Evolutionary conservation across 2,113 vertebrate genomes (phyloP), one percentile per base, ranked within the genome.

Genomic region (Tragelaphus strepsiceros): DNA sequence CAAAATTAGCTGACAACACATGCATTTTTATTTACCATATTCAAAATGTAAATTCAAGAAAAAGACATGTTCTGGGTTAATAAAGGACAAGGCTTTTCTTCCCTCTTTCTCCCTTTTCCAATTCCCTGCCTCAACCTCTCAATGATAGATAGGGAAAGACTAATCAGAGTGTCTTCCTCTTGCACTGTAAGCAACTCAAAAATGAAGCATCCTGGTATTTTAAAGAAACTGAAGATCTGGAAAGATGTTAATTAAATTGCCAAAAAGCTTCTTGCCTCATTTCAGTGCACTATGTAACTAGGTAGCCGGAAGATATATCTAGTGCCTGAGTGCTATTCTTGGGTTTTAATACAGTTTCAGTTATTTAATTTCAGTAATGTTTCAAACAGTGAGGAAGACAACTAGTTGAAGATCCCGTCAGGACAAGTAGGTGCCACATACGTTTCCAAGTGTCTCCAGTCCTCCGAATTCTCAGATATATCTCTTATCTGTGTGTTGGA

Each of bases 171-270:
- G 4, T 17, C 30, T 30, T 67, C 77, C 77, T 71, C 77, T 91
- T 54, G 10, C 30, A 62, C 46, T 88, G 46, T 91, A 96, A 95
- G 88, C 35, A 90, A 87, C 88, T 87, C 59, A 71, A 74, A 97
- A 91, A 7, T 88, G 86, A 58, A 96, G 53, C 94, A 28, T 26
- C 19, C 51, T 22, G 10, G 3, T 87, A 74, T 97, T 98, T 96
- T 97, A 81, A 71, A 97, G 88, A 98, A 98, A 95, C 51, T 96
- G 88, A 95, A 97, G 93, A 85, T 82, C 83, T 97, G 53, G 94
- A 94, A 98, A 97, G 94, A 97, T 96, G 87, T 95, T 98, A 15
- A 61, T 98, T 98, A 98, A 97, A 89, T 94, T 94, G 89, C 98
- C 97, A 95, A 96, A 98, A 98, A 85, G 81, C 51, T 91, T 87